Percentiles rank a stretch among this genome's conserved stretches.
Conservation (phyloP, 2,113 vertebrate genomes). For the Alces alces region DNA sequence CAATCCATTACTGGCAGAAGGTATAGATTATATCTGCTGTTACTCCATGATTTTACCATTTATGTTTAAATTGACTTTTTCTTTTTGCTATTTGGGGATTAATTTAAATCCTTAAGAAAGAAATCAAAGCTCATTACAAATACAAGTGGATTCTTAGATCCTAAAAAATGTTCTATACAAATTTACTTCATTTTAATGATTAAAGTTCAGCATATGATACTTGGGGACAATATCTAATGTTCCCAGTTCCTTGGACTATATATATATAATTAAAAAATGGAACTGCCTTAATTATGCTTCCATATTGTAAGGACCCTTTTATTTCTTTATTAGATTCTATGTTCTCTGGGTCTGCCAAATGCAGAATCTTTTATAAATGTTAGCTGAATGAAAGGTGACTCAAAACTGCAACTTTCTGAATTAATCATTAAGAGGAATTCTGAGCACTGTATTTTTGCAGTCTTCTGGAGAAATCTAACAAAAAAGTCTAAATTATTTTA, state of each 20-base stretch:
- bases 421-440: constrained; percentile 25
- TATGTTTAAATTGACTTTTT: constrained; percentile 59
- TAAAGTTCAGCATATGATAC: constrained; percentile 44
- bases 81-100: constrained; percentile 53
- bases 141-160: constrained; percentile 41
- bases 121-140: constrained; percentile 64
- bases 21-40: constrained; percentile 36
- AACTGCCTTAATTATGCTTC: constrained; percentile 47
- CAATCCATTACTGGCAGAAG: constrained; percentile 22
- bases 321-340: constrained; percentile 15
- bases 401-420: constrained; percentile 35
- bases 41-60: constrained; percentile 55
- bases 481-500: constrained; percentile 22
- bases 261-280: background rate
- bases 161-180: constrained; percentile 38
- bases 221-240: constrained; percentile 48
- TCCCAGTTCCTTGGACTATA: constrained; percentile 38
- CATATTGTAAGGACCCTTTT: background rate
- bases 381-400: constrained; percentile 48
- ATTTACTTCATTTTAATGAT: constrained; percentile 51
- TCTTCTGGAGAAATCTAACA: background rate
- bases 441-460: background rate
- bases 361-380: constrained; percentile 47
- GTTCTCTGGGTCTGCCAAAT: constrained; percentile 34
- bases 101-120: constrained; percentile 65